Base-by-base conservation (phyloP, 1,140 invertebrate species). In the Pseudomyrmex cubaensis region DNA sequence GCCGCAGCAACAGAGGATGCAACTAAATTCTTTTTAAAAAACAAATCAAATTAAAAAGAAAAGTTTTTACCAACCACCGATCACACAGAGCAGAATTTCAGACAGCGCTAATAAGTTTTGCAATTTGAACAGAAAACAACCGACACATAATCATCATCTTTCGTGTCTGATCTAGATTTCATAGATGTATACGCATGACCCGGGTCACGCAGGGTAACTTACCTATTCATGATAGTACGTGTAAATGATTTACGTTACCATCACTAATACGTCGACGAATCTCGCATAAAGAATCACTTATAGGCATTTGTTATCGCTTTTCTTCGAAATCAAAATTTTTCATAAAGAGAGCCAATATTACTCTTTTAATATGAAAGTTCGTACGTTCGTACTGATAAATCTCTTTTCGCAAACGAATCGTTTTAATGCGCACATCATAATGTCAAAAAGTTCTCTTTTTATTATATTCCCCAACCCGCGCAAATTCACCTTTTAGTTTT, bases 191-290 rank as follows among this genome's bases (percentile, higher is more conserved):
- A 88, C 86, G 87, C 86, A 88, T 87, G 86, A 85, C 85, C 92
- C 93, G 92, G 91, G 91, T 93, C 92, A 91, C 90, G 92, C 94
- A 94, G 94, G 94, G 94, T 94, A 94, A 35, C 90, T 90, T 90
- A 90, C 89, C 66, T 77, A 73, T 52, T 88, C 77, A 73, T 57
- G 73, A 88, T 59, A 85, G 56, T 78, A 10, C 64, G 87, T 83
- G 87, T 61, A 82, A 87, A 82, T 61, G 44, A 73, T 80, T 72
- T 50, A 56, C 44, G 25, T 75, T 52, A 48, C 20, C 52, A 15
- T 59, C 54, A n/a, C 59, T 2, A 35, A 50, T 35, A 50, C 7
- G 12, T 48, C 76, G 56, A 59, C 15, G 22, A 72, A 44, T 56
- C 50, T 20, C 44, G 54, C 56, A 22, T 48, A 66, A 48, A 80